phyloP scores from a whole-genome alignment of 2,113 vertebrate genomes.

The Spilogale gracilis region DNA sequence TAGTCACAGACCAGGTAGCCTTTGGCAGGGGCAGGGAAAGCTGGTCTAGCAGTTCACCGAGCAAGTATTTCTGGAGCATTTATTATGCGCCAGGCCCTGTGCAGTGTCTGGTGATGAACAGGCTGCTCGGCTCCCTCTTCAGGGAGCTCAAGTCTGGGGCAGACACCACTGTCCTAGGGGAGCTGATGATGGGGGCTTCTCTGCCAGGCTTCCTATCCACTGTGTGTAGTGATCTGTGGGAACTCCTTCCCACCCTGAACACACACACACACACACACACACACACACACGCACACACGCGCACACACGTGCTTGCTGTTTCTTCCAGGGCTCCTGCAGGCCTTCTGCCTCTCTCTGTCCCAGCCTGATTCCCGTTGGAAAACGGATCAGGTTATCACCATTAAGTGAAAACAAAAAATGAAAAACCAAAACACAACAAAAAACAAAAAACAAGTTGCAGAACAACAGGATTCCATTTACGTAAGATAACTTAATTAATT shows the following conservation, averaged over 20 bases:
- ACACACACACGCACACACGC: background rate
- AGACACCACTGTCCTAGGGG: background rate
- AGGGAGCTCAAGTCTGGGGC: background rate
- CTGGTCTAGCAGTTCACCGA: background rate
- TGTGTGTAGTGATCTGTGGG: background rate
- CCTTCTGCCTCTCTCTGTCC: background rate
- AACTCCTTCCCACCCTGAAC: background rate
- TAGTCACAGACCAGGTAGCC: background rate
- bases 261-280: too few relatives aligned
- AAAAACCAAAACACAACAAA: background rate
- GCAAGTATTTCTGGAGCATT: slow-evolving; percentile 19
- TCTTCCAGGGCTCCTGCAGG: background rate
- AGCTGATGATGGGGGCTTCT: background rate
- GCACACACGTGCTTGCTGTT: background rate
- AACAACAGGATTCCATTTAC: slow-evolving; percentile 6
- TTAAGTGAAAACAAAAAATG: background rate
- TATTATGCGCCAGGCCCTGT: background rate
- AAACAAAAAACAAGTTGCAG: background rate
- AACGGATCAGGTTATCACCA: slow-evolving; percentile 25
- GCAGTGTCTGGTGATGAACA: background rate
- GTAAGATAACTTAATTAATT: too few relatives aligned
- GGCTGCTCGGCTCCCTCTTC: background rate
- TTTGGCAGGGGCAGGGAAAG: background rate
- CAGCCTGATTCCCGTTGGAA: background rate
- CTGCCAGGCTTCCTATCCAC: background rate